Conservation (phyloP, 2,888 invertebrate species). For the Tromatobia lineatoria region DNA sequence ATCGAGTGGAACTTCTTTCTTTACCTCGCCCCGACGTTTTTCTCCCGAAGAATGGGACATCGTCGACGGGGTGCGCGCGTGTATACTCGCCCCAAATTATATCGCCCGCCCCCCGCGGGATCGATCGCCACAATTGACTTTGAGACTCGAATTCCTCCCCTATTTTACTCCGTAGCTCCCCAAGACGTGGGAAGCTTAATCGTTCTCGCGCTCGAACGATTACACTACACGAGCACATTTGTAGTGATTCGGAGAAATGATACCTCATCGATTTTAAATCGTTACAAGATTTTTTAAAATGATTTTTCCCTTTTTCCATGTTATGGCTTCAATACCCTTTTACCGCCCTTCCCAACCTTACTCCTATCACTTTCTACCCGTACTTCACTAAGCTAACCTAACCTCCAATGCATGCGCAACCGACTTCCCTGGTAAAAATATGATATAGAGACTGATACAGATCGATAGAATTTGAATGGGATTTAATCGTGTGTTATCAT, state of each 20-base stretch:
- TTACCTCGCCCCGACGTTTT: conserved; percentile 54
- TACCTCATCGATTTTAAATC: background rate
- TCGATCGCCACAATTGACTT: conserved; percentile 66
- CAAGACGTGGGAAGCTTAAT: conserved; percentile 67
- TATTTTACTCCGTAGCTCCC: conserved; percentile 32
- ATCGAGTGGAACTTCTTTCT: conserved; percentile 63
- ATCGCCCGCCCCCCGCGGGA: conserved; percentile 23
- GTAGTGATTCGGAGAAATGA: background rate
- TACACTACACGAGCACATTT: conserved; percentile 41
- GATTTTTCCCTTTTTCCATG: too few relatives aligned
- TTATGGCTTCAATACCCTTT: too few relatives aligned
- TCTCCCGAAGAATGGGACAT: conserved; percentile 61
- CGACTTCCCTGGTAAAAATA: too few relatives aligned
- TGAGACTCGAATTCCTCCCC: conserved; percentile 48
- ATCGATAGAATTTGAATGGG: too few relatives aligned
- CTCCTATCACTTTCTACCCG: too few relatives aligned
- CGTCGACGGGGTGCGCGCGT: conserved; percentile 56
- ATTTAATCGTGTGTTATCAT: too few relatives aligned
- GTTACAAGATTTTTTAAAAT: too few relatives aligned
- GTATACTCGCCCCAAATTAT: conserved; percentile 53
- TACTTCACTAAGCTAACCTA: too few relatives aligned
- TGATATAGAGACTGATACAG: too few relatives aligned
- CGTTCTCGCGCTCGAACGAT: conserved; percentile 60
- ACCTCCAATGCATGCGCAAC: too few relatives aligned
- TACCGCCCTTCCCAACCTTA: too few relatives aligned